Evolutionary conservation across 2,113 vertebrate genomes (phyloP), one percentile per base, ranked within the genome.

Genomic region (Mirza zaza): DNA sequence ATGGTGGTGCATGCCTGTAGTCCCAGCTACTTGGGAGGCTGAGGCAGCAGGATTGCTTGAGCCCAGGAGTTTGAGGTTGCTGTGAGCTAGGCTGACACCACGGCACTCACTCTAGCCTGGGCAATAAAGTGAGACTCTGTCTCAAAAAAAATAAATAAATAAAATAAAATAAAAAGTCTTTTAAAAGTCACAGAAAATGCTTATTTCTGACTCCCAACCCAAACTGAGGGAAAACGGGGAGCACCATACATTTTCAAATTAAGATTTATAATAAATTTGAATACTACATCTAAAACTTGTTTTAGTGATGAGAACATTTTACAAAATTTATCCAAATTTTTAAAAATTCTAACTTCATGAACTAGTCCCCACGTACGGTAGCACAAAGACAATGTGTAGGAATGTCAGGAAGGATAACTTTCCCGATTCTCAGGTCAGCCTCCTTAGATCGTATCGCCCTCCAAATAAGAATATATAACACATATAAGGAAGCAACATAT

Each of bases 231-330:
- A 18, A 86, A 52, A 91, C 8, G 42, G 29, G 18, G 5, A 77
- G 7, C 11, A 67, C 20, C 25, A 3, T 42, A 86, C 10, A 70
- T 36, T 76, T 94, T 65, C 11, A 76, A 82, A 81, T 82, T 76
- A 86, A 93, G 42, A 82, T 59, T 86, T 55, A 81, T 59, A n/a
- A 67, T 81, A 84, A 94, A 29, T 39, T 25, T 88, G 52, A 87
- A 88, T 68, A 80, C 15, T 86, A 88, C 57, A 83, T 82, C 52
- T 84, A 96, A 84, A 91, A 70, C 11, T 75, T 79, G 27, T 50
- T 95, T 86, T 67, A 81, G 17, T 83, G 27, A 95, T 48, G 27
- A 94, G 52, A 90, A 81, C 45, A 75, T 71, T 96, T 88, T 94
- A 84, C 3, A 85, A 61, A 52, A 45, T 71, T 94, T 85, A 55